phyloP scores from a whole-genome alignment of 2,797 vertebrate species.

The Petrocephalus sullivani region DNA sequence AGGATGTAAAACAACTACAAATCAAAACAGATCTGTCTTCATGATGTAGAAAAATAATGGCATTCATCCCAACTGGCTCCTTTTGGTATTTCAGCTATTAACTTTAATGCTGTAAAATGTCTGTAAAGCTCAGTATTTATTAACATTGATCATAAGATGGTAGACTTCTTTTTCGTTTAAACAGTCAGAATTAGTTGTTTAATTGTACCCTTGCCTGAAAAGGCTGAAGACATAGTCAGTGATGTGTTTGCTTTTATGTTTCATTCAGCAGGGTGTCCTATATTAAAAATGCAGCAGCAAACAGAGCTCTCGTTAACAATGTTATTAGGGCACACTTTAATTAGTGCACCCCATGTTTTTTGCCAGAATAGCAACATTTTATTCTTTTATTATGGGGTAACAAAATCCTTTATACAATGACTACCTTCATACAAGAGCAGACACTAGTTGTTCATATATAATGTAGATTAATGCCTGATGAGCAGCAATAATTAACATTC shows the following conservation, averaged over 20 bases:
- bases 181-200: background rate
- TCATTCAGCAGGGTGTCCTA: background rate
- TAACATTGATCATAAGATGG: background rate
- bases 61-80: background rate
- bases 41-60: background rate
- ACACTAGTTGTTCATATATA: background rate
- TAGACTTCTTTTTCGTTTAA: background rate
- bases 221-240: background rate
- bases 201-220: background rate
- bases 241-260: background rate
- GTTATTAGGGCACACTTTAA: background rate
- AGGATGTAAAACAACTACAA: background rate
- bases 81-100: background rate
- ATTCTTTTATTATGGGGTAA: background rate
- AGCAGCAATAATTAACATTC: background rate
- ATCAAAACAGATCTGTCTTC: background rate
- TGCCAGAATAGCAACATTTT: background rate
- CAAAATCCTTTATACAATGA: background rate
- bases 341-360: background rate
- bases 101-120: background rate
- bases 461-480: background rate
- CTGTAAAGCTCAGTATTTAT: background rate
- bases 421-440: background rate
- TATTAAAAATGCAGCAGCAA: background rate
- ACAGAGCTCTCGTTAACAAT: background rate